Evolutionary conservation across 2,113 vertebrate species (phyloP).

Genomic region (Neotoma lepida): DNA sequence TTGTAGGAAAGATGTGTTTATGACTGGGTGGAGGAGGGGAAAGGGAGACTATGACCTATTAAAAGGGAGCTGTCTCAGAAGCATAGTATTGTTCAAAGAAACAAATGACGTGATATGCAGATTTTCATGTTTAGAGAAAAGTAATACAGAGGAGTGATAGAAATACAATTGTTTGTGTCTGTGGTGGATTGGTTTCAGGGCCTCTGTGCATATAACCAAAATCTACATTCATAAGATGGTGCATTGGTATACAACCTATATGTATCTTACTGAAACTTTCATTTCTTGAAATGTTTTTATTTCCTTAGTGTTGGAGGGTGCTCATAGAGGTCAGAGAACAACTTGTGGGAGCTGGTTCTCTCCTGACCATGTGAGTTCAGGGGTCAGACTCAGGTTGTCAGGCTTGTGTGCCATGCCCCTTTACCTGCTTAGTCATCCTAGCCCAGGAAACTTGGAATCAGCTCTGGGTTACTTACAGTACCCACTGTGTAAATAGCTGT

Average conservation of each 20-base stretch:
- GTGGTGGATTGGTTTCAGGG: background rate
- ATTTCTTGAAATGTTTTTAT: background rate
- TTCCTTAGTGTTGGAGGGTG: background rate
- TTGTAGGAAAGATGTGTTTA: background rate
- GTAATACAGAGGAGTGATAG: background rate
- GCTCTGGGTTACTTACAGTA: background rate
- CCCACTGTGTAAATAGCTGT: background rate
- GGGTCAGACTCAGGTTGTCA: background rate
- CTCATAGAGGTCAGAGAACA: background rate
- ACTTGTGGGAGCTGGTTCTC: background rate
- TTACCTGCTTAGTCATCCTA: background rate
- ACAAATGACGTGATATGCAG: background rate
- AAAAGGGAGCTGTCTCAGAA: background rate
- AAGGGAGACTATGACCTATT: background rate
- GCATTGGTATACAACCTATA: background rate
- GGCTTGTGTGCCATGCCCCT: too few species aligned
- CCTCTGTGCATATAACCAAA: background rate
- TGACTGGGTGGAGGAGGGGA: background rate
- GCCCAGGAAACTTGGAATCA: background rate
- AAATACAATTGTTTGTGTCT: background rate
- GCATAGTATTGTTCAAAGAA: conserved; percentile 9
- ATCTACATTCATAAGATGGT: background rate
- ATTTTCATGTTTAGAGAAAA: background rate
- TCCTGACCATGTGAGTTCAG: background rate
- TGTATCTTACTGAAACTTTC: background rate